Evolutionary conservation across 2,113 vertebrate species (phyloP).

Genomic region (Platycercus adscitus): DNA sequence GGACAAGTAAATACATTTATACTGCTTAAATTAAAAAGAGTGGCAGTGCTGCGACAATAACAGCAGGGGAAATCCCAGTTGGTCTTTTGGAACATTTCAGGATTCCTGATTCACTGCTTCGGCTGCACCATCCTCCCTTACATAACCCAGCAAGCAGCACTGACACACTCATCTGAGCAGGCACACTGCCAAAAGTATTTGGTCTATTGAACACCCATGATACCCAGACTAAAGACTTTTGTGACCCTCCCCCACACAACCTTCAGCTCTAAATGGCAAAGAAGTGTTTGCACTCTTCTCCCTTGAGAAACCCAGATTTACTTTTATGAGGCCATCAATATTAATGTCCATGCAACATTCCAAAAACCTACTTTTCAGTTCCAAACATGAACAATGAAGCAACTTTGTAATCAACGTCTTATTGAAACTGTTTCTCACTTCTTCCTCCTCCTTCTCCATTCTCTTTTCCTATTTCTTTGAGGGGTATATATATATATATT

Average conservation of each 20-base stretch:
- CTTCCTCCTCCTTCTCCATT: not conserved
- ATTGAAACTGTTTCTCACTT: not conserved
- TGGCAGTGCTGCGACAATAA: constrained; percentile 20
- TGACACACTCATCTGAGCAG: not conserved
- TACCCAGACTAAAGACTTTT: not conserved
- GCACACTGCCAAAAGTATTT: not conserved
- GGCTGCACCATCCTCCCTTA: not conserved
- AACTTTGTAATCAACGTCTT: constrained; percentile 2
- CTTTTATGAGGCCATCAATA: constrained; percentile 7
- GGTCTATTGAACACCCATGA: not conserved
- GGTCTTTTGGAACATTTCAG: constrained; percentile 25
- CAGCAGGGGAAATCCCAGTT: constrained; percentile 22
- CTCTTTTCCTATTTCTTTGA: not conserved
- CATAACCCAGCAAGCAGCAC: constrained; percentile 24
- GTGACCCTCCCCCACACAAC: not conserved
- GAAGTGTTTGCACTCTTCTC: constrained; percentile 1
- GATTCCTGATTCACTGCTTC: constrained; percentile 26
- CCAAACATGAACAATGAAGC: not conserved
- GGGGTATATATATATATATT: not conserved
- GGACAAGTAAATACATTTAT: constrained; percentile 16
- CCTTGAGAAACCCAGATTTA: not conserved
- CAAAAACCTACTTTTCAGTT: not conserved
- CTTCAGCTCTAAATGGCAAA: constrained; percentile 12
- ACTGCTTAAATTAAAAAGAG: constrained; percentile 50
- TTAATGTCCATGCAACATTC: not conserved